Conservation (phyloP, 2,888 invertebrate genomes). For the Agrotis ipsilon region DNA sequence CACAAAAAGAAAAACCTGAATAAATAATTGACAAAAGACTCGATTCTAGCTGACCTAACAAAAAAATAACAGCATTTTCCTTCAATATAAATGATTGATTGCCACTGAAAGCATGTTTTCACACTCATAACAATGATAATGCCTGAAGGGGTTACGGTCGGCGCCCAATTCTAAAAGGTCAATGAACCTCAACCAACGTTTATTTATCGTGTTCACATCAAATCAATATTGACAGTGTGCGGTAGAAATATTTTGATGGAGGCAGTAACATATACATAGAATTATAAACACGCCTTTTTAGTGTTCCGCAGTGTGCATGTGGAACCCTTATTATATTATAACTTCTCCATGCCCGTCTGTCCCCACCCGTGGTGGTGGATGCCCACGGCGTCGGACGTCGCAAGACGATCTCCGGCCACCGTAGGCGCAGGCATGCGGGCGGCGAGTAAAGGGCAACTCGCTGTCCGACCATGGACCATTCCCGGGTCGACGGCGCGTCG, state of each 20-base stretch:
- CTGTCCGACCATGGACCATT: too few species aligned
- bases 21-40: background rate
- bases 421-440: too few species aligned
- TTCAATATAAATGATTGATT: constrained; percentile 31
- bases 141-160: background rate
- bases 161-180: constrained; percentile 15
- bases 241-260: background rate
- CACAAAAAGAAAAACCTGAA: too few species aligned
- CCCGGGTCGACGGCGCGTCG: too few species aligned
- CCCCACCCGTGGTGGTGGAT: too few species aligned
- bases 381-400: too few species aligned
- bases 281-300: too few species aligned
- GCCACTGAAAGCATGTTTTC: constrained; percentile 12
- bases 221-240: constrained; percentile 37
- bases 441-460: too few species aligned
- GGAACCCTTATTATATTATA: too few species aligned
- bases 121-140: constrained; percentile 22
- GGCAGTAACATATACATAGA: background rate
- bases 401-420: too few species aligned
- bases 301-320: too few species aligned
- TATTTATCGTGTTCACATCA: background rate
- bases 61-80: background rate
- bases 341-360: too few species aligned
- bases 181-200: constrained; percentile 13
- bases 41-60: background rate